Evolutionary conservation across 1,140 invertebrate species (phyloP).

Genomic region (Prorops nasuta): DNA sequence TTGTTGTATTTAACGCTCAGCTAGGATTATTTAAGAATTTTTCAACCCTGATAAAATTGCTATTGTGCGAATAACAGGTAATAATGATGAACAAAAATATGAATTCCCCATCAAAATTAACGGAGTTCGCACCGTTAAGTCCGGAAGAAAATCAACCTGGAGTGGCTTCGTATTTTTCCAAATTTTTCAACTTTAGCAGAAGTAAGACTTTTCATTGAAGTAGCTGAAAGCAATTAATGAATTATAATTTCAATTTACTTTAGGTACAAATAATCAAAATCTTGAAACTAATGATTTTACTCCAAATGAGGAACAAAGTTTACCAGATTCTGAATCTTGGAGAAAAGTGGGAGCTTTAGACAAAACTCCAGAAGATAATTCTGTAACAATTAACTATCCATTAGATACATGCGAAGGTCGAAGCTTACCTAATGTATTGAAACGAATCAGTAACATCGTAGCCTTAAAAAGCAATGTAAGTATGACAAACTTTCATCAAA

Average conservation of each 20-base stretch:
- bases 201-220: slow-evolving; percentile 26
- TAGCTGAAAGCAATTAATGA: no score
- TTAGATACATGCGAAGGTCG: slow-evolving; percentile 61
- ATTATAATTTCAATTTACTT: no score
- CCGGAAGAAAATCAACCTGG: slow-evolving; percentile 63
- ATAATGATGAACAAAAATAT: slow-evolving; percentile 63
- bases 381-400: slow-evolving; percentile 47
- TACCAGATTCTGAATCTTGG: slow-evolving; percentile 45
- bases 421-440: slow-evolving; percentile 76
- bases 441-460: slow-evolving; percentile 75
- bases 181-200: slow-evolving; percentile 59
- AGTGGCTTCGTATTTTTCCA: slow-evolving; percentile 61
- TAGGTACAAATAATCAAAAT: no score
- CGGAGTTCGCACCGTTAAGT: slow-evolving; percentile 73
- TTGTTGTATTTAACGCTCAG: no score
- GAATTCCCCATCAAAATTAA: slow-evolving; percentile 68
- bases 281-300: slow-evolving; percentile 16
- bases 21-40: no score
- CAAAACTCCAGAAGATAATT: slow-evolving; percentile 42
- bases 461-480: slow-evolving; percentile 72
- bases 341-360: slow-evolving; percentile 34
- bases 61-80: slow-evolving; percentile 16
- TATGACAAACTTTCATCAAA: slow-evolving; percentile 25
- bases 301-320: slow-evolving; percentile 44
- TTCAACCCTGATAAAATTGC: slow-evolving; percentile 28